Base-by-base conservation (phyloP, 2,888 invertebrate species). In the Dasysyrphus albostriatus region DNA sequence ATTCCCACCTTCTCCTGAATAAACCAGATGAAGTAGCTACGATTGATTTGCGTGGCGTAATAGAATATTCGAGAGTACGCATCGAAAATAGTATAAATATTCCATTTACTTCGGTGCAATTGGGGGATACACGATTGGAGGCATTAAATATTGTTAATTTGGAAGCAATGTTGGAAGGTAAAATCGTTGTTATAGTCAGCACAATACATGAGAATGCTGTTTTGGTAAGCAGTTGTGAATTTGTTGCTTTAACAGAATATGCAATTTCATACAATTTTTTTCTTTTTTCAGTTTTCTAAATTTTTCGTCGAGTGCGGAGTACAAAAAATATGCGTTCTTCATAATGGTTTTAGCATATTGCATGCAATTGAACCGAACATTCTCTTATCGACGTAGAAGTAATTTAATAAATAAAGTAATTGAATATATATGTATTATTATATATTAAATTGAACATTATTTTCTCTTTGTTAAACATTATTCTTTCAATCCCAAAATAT, bases 41-140 rank as follows among this genome's bases (percentile, higher is more conserved):
- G 1, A 94, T 97, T 47, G 97, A 97, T 92, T 94, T 96, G 67
- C 94, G 97, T 16, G 90, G 89, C 63, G 90, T 90, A 9, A 88
- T 90, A 7, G 91, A 92, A 58, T 98, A 94, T 91, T 95, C 95
- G 83, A 95, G 97, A 89, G 96, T 96, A 74, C 95, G 96, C 84
- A 94, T 98, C 74, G 95, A 95, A 14, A 95, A 95, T 67, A 98
- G 98, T 91, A 95, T 98, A 70, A 98, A 98, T 93, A 95, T 98
- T 90, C 98, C 98, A 4, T 97, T 96, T 93, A 96, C 96, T 59
- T 95, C 96, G 19, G 96, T 98, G 0, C 95, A 95, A 84, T 93
- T 96, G 69, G 95, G 95, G 0, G 95, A 95, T 87, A 94, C 94
- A 69, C 95, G 96, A 89, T 92, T 97, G 8, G 96, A 96, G 88